Evolutionary conservation across 2,888 invertebrate genomes (phyloP).

Genomic region (Dryobota labecula): DNA sequence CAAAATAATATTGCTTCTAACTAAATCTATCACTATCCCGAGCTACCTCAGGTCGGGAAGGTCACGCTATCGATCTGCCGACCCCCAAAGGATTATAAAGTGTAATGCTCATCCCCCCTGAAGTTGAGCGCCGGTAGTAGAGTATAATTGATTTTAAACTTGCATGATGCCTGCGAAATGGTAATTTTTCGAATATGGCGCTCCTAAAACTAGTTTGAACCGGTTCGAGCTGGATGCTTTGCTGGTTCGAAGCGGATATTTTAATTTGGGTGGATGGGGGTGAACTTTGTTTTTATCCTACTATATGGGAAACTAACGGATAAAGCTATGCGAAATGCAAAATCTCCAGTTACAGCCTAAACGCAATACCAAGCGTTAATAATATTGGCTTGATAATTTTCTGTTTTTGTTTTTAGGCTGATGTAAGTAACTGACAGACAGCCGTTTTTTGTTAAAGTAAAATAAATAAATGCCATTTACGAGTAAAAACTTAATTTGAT

Average conservation of each 20-base stretch:
- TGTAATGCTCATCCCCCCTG: constrained; percentile 57
- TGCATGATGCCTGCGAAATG: constrained; percentile 61
- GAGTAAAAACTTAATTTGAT: neutral
- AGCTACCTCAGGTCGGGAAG: constrained; percentile 45
- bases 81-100: constrained; percentile 61
- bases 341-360: neutral
- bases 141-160: constrained; percentile 68
- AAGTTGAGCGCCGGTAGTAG: constrained; percentile 56
- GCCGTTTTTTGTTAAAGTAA: no score
- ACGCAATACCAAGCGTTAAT: neutral
- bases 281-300: constrained; percentile 52
- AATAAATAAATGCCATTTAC: no score
- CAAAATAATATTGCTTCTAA: constrained; percentile 41
- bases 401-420: no score
- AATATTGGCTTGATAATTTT: neutral
- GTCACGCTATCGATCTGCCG: constrained; percentile 58
- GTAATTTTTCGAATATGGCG: constrained; percentile 67
- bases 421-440: no score
- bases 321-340: neutral
- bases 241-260: constrained; percentile 55
- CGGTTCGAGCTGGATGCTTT: constrained; percentile 45
- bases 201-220: constrained; percentile 58
- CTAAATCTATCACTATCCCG: constrained; percentile 39
- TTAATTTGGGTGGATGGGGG: constrained; percentile 48
- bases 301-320: constrained; percentile 3